Evolutionary conservation across 2,113 vertebrate species (phyloP).

Genomic region (Cyprinodon tularosa): DNA sequence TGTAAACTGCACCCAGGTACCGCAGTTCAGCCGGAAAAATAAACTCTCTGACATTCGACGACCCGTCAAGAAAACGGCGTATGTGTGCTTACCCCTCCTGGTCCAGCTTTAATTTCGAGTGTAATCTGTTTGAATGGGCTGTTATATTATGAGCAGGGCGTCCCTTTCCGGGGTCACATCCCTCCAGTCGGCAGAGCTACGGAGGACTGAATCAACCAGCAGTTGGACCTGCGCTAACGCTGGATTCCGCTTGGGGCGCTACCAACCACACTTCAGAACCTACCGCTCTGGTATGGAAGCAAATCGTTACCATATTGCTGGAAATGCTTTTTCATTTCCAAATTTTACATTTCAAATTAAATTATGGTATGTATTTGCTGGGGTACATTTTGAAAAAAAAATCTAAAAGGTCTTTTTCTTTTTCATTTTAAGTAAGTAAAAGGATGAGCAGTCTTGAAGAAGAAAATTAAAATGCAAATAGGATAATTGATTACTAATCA

Average conservation of each 20-base stretch:
- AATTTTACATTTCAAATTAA: too few species aligned
- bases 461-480: too few species aligned
- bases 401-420: too few species aligned
- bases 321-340: too few species aligned
- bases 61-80: constrained; percentile 4
- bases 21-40: constrained; percentile 33
- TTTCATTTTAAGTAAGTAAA: too few species aligned
- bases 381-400: too few species aligned
- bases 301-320: too few species aligned
- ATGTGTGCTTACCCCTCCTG: constrained; percentile 80
- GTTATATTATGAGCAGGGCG: constrained; percentile 77
- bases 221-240: constrained; percentile 38
- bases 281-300: too few species aligned
- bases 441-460: too few species aligned
- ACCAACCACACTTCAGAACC: neutral
- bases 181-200: constrained; percentile 79
- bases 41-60: neutral
- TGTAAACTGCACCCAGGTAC: constrained; percentile 73
- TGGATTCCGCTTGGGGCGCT: constrained; percentile 58
- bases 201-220: constrained; percentile 66
- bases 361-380: too few species aligned
- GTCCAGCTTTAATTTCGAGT: constrained; percentile 81
- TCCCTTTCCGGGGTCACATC: constrained; percentile 88
- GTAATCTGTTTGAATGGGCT: constrained; percentile 80
- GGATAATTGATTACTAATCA: too few species aligned